Base-by-base conservation (phyloP, 2,888 invertebrate species). In the Drosophila cyrtoloma region DNA sequence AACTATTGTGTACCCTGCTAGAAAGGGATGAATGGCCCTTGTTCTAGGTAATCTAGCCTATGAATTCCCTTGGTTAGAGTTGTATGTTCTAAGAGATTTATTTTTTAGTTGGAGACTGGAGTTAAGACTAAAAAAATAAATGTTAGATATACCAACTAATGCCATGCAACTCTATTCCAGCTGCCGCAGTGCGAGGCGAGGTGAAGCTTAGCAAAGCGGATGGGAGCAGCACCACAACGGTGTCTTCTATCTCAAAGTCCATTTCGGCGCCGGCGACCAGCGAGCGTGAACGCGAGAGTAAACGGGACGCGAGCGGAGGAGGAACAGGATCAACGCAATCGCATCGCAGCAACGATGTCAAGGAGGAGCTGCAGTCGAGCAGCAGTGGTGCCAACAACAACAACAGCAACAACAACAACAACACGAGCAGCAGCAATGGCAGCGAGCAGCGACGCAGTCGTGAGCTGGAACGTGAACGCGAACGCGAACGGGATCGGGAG, bases 401-500 rank as follows among this genome's bases (percentile, higher is more conserved):
- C 35, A 61, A 47, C 66, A 66, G 12, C n/a, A 70, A 50, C 63
- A 63, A 37, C 57, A 62, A 28, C 65, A 26, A 26, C 26, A 26
- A 26, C 1, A 61, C 42, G 44, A 63, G 16, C 22, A 71, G 55
- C 58, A 53, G 32, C 53, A 74, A 28, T 67, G 71, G 65, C 55
- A 79, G 77, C 14, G 84, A 85, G 12, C 60, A 85, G 12, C 60
- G 71, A 0, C 89, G 75, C 53, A 75, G 78, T 30, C 76, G 84
- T 9, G 86, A 84, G 22, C 52, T 52, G 37, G 84, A 84, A 7
- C 88, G 88, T 22, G 58, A 58, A 19, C 58, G 58, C n/a, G 58
- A 57, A 30, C 57, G 57, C 10, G 91, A 91, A 37, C 84, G 90
- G 5, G 85, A 83, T 9, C 87, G 91, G 12, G 92, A 92, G 16